Percentiles rank a stretch among this genome's conserved stretches.
Conservation (phyloP, 30 jellyfish, hydroid and myxozoan species). For the Turritopsis rubra region DNA sequence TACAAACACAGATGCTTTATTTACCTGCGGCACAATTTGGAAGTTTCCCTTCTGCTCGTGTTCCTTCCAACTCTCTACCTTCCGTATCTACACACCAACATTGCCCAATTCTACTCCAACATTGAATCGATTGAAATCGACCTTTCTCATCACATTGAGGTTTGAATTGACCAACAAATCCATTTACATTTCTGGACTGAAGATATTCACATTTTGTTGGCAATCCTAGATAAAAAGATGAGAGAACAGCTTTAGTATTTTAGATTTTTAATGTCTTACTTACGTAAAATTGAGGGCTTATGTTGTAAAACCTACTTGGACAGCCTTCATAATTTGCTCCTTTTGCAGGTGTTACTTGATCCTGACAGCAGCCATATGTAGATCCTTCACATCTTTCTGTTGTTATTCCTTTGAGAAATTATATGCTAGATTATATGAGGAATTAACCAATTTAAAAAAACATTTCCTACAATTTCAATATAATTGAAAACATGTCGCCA, state of each 20-base stretch:
- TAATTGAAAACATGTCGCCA: no score
- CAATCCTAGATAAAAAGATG: neutral
- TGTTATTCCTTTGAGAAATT: neutral
- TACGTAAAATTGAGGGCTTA: neutral
- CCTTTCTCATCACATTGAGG: conserved; percentile 75
- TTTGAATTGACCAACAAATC: conserved; percentile 27
- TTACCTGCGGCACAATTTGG: conserved; percentile 63
- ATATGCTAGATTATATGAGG: neutral
- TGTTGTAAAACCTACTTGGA: conserved; percentile 49
- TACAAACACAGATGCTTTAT: no score
- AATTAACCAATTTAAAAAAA: neutral
- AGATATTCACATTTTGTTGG: conserved; percentile 19
- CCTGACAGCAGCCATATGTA: conserved; percentile 73
- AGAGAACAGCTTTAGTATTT: neutral
- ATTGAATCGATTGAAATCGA: conserved; percentile 42
- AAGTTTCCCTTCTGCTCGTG: conserved; percentile 47
- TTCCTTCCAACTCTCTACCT: conserved; percentile 65
- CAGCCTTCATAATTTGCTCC: conserved; percentile 66
- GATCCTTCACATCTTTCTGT: conserved; percentile 42
- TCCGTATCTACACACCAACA: conserved; percentile 87
- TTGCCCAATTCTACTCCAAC: conserved; percentile 59
- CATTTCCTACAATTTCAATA: no score
- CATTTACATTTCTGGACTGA: neutral
- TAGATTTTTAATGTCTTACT: neutral
- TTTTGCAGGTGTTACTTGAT: conserved; percentile 49